These are phyloP conservation scores for Crepidodera aurea DNA, from an alignment of 2,888 invertebrate species.

Conservation along the genomic window DNA sequence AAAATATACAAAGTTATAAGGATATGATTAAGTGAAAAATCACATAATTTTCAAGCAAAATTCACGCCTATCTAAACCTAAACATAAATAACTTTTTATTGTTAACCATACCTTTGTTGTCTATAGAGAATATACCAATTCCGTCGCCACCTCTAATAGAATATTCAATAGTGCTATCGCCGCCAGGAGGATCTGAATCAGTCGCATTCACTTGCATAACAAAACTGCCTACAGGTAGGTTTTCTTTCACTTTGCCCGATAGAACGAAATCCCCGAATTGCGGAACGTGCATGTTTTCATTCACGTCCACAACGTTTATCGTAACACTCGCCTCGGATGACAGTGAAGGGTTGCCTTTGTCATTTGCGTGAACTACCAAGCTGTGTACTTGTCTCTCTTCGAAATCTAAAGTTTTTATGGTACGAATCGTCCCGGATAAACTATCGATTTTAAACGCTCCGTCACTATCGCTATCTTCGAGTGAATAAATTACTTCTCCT, in stretches of 20 bases:
- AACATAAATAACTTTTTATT: too few species aligned
- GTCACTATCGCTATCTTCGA: slow-evolving; percentile 75
- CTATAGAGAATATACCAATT: slow-evolving; percentile 90
- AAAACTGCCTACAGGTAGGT: slow-evolving; percentile 77
- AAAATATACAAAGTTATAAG: too few species aligned
- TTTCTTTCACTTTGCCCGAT: slow-evolving; percentile 79
- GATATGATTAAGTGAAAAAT: too few species aligned
- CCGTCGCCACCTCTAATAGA: slow-evolving; percentile 90
- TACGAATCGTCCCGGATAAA: slow-evolving; percentile 85
- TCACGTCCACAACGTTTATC: slow-evolving; percentile 91
- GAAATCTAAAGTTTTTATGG: slow-evolving; percentile 82
- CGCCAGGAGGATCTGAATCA: slow-evolving; percentile 82
- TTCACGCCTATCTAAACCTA: too few species aligned
- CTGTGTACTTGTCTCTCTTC: slow-evolving; percentile 91
- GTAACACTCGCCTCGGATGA: slow-evolving; percentile 81
- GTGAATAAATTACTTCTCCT: slow-evolving; percentile 81
- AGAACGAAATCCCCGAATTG: slow-evolving; percentile 83
- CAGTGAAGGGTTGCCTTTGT: slow-evolving; percentile 84
- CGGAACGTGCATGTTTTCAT: slow-evolving; percentile 89
- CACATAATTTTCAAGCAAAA: too few species aligned
- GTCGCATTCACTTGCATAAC: slow-evolving; percentile 81
- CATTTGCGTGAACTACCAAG: slow-evolving; percentile 83
- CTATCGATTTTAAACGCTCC: slow-evolving; percentile 83
- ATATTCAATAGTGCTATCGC: slow-evolving; percentile 85
- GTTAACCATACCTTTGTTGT: slow-evolving; percentile 76